Evolutionary conservation across 2,888 invertebrate species (phyloP).

Genomic region (Antheraea yamamai): DNA sequence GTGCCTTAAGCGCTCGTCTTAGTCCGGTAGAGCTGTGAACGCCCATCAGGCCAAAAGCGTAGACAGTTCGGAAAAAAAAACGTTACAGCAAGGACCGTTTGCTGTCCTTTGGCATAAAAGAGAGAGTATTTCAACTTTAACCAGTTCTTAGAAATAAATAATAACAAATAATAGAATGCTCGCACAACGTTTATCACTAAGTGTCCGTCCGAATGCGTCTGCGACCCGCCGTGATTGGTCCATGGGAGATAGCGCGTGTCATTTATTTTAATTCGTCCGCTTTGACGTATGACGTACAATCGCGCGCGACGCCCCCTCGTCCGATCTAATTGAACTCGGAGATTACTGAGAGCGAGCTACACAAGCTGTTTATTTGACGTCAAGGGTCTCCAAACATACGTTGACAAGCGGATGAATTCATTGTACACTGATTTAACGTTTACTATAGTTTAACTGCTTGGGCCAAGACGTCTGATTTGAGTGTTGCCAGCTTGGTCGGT

Average conservation of each 20-base stretch:
- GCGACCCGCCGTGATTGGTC: constrained; percentile 54
- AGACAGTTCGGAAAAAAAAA: too few species aligned
- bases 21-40: too few species aligned
- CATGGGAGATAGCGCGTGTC: constrained; percentile 64
- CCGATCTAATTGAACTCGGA: constrained; percentile 34
- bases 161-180: neutral
- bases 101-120: too few species aligned
- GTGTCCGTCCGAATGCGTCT: neutral
- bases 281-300: constrained; percentile 43
- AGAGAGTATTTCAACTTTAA: too few species aligned
- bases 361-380: constrained; percentile 6
- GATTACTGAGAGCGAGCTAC: constrained; percentile 29
- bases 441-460: constrained; percentile 2
- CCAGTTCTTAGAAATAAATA: neutral
- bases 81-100: too few species aligned
- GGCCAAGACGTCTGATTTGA: neutral
- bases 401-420: constrained; percentile 2
- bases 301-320: constrained; percentile 14
- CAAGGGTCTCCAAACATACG: constrained; percentile 5
- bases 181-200: constrained; percentile 10
- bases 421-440: constrained; percentile 8
- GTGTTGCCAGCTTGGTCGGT: too few species aligned
- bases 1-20: too few species aligned
- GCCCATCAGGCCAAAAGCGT: too few species aligned
- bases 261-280: constrained; percentile 79